These are phyloP conservation scores for Xiphorhynchus erythropygius DNA, from an alignment of 2,797 vertebrate genomes.

Conservation along the genomic window DNA sequence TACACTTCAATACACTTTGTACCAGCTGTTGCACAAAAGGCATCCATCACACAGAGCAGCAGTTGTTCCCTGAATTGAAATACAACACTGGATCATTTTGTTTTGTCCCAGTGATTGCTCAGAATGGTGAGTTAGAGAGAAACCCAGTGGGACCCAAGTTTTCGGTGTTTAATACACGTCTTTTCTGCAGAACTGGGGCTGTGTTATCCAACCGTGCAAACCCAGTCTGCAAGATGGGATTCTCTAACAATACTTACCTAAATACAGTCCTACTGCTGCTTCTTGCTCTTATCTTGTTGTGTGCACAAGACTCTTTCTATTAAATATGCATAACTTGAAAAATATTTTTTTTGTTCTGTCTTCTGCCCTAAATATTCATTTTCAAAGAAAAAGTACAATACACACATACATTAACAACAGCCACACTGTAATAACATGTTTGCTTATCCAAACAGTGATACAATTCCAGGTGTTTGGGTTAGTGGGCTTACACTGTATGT, in stretches of 20 bases:
- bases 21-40: neutral
- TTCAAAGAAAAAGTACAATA: neutral
- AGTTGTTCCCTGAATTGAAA: neutral
- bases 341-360: neutral
- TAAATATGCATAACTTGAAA: neutral
- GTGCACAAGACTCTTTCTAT: neutral
- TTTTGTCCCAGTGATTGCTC: neutral
- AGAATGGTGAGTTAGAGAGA: neutral
- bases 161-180: neutral
- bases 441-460: neutral
- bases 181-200: neutral
- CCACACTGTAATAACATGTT: fast-evolving
- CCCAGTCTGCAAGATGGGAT: neutral
- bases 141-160: neutral
- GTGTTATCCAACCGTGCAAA: neutral
- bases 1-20: fast-evolving
- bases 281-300: neutral
- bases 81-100: neutral
- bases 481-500: neutral
- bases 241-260: neutral
- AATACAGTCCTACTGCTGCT: neutral
- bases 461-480: neutral
- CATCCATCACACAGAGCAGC: neutral
- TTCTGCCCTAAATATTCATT: neutral
- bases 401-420: neutral